A percentile compares a stretch with the other conserved stretches of the same genome.
Conservation (phyloP, 2,113 vertebrate genomes). For the Ailurus styani region DNA sequence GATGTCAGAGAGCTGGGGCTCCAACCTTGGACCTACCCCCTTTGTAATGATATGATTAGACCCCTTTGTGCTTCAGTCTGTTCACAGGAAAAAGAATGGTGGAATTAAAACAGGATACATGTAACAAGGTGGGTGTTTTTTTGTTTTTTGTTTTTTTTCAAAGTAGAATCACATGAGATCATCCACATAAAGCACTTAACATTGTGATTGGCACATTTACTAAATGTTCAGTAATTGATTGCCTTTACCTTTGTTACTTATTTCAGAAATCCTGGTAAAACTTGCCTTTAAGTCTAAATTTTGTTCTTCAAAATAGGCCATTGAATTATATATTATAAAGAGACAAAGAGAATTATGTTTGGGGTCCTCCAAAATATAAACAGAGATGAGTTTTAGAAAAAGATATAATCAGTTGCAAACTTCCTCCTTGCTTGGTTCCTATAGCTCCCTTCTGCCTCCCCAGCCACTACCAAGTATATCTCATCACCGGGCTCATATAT, state of each 20-base stretch:
- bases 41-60: not conserved
- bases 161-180: not conserved
- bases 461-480: conserved; percentile 41
- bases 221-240: not conserved
- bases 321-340: not conserved
- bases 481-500: conserved; percentile 65
- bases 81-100: not conserved
- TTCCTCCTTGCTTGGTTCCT: not conserved
- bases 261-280: not conserved
- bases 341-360: not conserved
- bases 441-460: not conserved
- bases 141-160: not conserved
- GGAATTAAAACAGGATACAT: not conserved
- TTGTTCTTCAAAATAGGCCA: not conserved
- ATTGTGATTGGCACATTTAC: not conserved
- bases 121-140: fast-evolving
- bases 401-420: conserved; percentile 6
- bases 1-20: not conserved
- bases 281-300: not conserved
- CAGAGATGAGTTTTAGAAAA: conserved; percentile 27
- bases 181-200: not conserved
- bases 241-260: not conserved
- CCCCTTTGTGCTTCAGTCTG: not conserved
- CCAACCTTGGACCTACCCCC: not conserved
- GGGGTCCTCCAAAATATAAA: not conserved